phyloP scores from a whole-genome alignment of 2,797 vertebrate genomes.

The Chelmon rostratus region DNA sequence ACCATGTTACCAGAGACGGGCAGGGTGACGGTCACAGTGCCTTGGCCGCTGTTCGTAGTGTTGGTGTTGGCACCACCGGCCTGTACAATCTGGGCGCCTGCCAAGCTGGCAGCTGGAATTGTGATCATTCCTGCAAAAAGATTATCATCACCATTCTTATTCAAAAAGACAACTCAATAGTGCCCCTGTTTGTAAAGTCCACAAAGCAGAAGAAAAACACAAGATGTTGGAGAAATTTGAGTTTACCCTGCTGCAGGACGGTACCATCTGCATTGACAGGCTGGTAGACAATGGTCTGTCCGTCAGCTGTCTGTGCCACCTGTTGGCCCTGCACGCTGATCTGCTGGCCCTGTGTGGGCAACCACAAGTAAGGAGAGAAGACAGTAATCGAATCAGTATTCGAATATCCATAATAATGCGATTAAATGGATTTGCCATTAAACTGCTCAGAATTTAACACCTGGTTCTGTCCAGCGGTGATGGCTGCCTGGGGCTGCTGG shows the following conservation, averaged over 20 bases:
- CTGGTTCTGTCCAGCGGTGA: slow-evolving; percentile 98
- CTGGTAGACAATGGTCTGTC: slow-evolving; percentile 99
- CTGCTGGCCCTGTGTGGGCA: slow-evolving; percentile 92
- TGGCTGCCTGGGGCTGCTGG: slow-evolving; percentile 97
- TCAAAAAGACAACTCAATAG: slow-evolving; percentile 23
- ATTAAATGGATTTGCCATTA: not conserved
- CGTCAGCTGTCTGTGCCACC: slow-evolving; percentile 97
- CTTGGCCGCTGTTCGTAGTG: slow-evolving; percentile 96
- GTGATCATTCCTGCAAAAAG: slow-evolving; percentile 97
- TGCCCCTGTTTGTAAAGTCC: slow-evolving; percentile 6
- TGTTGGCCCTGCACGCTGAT: slow-evolving; percentile 98
- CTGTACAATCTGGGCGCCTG: slow-evolving; percentile 98
- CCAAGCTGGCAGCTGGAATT: slow-evolving; percentile 96
- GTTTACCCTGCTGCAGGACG: slow-evolving; percentile 95
- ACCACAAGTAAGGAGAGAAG: not conserved
- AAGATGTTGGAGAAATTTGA: slow-evolving; percentile 20
- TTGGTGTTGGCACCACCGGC: slow-evolving; percentile 92
- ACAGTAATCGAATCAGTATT: slow-evolving; percentile 8
- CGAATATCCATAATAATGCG: not conserved
- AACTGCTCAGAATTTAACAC: slow-evolving; percentile 73
- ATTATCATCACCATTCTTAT: slow-evolving; percentile 35
- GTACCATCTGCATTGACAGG: slow-evolving; percentile 98
- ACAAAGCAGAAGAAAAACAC: slow-evolving; percentile 22
- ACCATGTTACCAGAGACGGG: slow-evolving; percentile 96
- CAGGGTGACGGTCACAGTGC: slow-evolving; percentile 97